Base-by-base conservation (phyloP, 2,888 invertebrate genomes). In the Cerastis leucographa region DNA sequence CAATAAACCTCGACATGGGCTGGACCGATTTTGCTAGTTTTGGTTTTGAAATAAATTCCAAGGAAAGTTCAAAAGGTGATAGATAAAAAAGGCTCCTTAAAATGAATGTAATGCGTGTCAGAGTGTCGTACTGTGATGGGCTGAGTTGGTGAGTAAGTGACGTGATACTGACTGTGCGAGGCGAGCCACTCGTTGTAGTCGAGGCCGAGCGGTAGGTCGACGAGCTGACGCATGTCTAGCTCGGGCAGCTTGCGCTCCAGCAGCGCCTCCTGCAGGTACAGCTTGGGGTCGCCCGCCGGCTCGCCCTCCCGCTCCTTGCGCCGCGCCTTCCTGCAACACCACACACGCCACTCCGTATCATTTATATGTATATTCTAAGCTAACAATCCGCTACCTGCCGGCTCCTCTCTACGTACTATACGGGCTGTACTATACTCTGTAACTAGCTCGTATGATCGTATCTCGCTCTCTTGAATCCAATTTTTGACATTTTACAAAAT, bases 171-270 rank as follows among this genome's bases (percentile, higher is more conserved):
- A 99, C 99, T 99, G 96, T 99, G 99, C 87, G 99, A 99, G 89
- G 99, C 99, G 92, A 99, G 98, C 99, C 99, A 99, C 97, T 99
- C 99, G 97, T 99, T 99, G 97, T 99, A 98, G 97, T 99, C 99
- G 95, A 99, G 97, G 87, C 99, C 99, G 89, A 98, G 98, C 90
- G 99, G 99, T 95, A 99, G 97, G 96, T 99, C 98, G 88, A 99
- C 99, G 94, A 99, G 97, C 97, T 99, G 98, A 94, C 98, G 98
- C 97, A 99, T 97, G 97, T 99, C 99, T 94, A 99, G 98, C 97
- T 99, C 99, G 91, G 99, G 98, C 95, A 99, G 97, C 97, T 99
- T 98, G 96, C 99, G 97, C 97, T 99, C 99, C 94, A 99, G 97
- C 93, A 99, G 98, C 94, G 98, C 98, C 94, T 99, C 99, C 97